A percentile compares a stretch with the other conserved stretches of the same genome.
Evolutionary conservation across 1,140 invertebrate species (phyloP).

Genomic region (Andricus grossulariae): DNA sequence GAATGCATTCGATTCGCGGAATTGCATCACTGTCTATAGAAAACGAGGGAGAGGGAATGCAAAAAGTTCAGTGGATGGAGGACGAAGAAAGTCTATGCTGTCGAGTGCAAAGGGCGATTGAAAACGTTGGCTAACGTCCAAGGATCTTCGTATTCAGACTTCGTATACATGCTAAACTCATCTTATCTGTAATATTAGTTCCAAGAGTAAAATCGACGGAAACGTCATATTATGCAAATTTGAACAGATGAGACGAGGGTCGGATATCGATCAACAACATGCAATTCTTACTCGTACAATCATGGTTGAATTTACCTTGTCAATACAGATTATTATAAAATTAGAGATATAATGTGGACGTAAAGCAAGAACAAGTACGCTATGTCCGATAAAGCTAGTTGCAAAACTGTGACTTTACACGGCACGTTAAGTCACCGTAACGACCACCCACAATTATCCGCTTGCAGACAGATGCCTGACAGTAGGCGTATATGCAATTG

Average conservation of each 20-base stretch:
- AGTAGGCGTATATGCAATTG: constrained; percentile 46
- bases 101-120: constrained; percentile 66
- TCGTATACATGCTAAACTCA: constrained; percentile 61
- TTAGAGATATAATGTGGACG: too few relatives aligned
- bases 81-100: constrained; percentile 40
- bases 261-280: constrained; percentile 36
- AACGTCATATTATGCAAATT: constrained; percentile 46
- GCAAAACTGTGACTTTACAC: constrained; percentile 70
- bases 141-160: constrained; percentile 63
- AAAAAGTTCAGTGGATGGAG: not conserved
- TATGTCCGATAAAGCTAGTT: constrained; percentile 60
- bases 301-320: constrained; percentile 30
- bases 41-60: constrained; percentile 3
- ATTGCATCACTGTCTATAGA: constrained; percentile 58
- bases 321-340: constrained; percentile 33
- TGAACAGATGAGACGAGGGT: constrained; percentile 19
- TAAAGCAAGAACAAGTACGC: constrained; percentile 59
- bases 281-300: too few relatives aligned
- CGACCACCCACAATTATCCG: constrained; percentile 67
- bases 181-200: constrained; percentile 61
- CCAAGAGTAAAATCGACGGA: constrained; percentile 52
- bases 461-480: constrained; percentile 43
- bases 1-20: constrained; percentile 62
- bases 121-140: constrained; percentile 70
- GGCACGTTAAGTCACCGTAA: constrained; percentile 65